Evolutionary conservation across 1,140 invertebrate genomes (phyloP).

Genomic region (Apis cerana): DNA sequence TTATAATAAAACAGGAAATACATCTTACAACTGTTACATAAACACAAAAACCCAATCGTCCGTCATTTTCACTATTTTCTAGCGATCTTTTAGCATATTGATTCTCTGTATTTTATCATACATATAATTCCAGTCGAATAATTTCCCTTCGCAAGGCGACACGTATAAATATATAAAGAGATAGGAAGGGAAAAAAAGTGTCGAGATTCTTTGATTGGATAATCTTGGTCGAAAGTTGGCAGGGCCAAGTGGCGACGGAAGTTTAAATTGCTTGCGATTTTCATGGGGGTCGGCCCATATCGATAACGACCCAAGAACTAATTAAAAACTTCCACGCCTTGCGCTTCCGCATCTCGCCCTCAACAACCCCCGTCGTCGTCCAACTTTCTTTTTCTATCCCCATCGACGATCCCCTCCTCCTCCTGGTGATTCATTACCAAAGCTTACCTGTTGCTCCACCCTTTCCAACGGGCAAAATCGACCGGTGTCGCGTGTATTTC

Average conservation of each 20-base stretch:
- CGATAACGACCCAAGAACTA: slow-evolving; percentile 47
- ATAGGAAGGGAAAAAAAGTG: slow-evolving; percentile 8
- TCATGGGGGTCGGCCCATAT: slow-evolving; percentile 27
- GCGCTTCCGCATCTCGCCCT: background rate
- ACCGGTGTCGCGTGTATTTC: background rate
- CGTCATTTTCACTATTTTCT: too few species aligned
- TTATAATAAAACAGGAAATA: too few species aligned
- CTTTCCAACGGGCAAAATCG: background rate
- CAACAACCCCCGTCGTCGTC: background rate
- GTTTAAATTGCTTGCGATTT: slow-evolving; percentile 59
- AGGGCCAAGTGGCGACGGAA: slow-evolving; percentile 32
- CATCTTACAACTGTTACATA: too few species aligned
- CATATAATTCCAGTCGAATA: too few species aligned
- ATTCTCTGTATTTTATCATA: too few species aligned
- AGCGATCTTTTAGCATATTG: too few species aligned
- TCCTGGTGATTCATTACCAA: slow-evolving; percentile 15
- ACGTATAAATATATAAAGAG: slow-evolving; percentile 1
- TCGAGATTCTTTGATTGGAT: slow-evolving; percentile 43
- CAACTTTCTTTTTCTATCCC: background rate
- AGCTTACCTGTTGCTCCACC: slow-evolving; percentile 53
- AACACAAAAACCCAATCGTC: too few species aligned
- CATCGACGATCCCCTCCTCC: background rate
- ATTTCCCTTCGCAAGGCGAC: too few species aligned
- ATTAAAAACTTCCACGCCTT: slow-evolving; percentile 57
- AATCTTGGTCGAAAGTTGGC: slow-evolving; percentile 31